Percentiles rank a stretch among this genome's conserved stretches.
phyloP scores from a whole-genome alignment of 1,140 invertebrate genomes.

The Himalopsyche phryganea region DNA sequence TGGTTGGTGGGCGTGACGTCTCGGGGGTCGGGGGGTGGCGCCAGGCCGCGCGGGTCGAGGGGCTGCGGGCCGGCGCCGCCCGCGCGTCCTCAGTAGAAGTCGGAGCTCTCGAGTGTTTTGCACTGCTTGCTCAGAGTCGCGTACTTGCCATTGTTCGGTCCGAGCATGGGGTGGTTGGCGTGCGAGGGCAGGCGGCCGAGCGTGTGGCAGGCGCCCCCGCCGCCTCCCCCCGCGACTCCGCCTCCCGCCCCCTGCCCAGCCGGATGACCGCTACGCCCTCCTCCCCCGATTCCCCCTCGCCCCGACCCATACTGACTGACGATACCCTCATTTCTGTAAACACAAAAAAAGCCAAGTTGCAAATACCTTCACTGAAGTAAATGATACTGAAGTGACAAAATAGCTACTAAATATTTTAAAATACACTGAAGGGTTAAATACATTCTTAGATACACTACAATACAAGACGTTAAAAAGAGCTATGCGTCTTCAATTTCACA shows the following conservation, averaged over 20 bases:
- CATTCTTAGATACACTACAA: no score
- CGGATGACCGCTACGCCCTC: constrained; percentile 38
- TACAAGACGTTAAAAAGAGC: no score
- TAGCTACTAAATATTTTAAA: no score
- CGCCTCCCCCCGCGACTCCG: constrained; percentile 40
- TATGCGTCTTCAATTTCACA: no score
- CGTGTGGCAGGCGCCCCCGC: constrained; percentile 49
- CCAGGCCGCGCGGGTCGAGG: constrained; percentile 37
- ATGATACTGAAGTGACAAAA: no score
- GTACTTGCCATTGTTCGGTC: constrained; percentile 74
- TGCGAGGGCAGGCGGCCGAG: constrained; percentile 50
- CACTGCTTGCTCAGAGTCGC: constrained; percentile 90
- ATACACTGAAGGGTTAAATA: no score
- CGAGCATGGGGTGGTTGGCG: constrained; percentile 39
- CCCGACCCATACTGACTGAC: constrained; percentile 15
- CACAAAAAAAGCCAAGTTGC: constrained; percentile 27
- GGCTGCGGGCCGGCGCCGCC: constrained; percentile 55
- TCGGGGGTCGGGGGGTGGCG: constrained; percentile 34
- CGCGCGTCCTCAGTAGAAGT: constrained; percentile 86
- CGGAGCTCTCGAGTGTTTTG: constrained; percentile 89
- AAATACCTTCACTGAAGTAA: constrained; percentile 31
- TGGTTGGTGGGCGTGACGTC: constrained; percentile 42
- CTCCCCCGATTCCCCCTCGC: constrained; percentile 41
- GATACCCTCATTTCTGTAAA: constrained; percentile 35
- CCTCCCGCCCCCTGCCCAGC: constrained; percentile 58